Percentiles rank a stretch among this genome's conserved stretches.
Evolutionary conservation across 2,113 vertebrate species (phyloP).

Genomic region (Malurus alboscapulatus): DNA sequence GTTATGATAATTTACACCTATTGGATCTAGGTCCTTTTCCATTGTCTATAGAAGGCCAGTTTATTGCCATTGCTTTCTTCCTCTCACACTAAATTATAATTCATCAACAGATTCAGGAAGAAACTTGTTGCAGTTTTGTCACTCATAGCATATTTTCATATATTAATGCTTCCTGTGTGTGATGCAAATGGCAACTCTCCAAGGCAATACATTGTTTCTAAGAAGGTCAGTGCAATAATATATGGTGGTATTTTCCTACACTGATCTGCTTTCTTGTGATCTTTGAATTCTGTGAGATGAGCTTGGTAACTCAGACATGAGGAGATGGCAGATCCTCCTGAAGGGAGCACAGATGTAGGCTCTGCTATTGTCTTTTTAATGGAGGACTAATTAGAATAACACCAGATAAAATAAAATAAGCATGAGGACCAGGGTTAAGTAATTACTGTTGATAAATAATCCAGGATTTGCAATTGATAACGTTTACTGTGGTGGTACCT

Average conservation of each 20-base stretch:
- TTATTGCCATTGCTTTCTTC: constrained; percentile 6
- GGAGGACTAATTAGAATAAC: not conserved
- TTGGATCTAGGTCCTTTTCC: not conserved
- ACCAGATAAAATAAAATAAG: not conserved
- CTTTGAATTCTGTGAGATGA: not conserved
- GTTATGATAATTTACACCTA: not conserved
- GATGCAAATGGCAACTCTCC: constrained; percentile 36
- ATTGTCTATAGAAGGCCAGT: not conserved
- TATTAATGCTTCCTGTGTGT: constrained; percentile 17
- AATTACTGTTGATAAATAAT: not conserved
- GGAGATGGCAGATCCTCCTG: not conserved
- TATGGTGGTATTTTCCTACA: not conserved
- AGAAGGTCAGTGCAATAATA: constrained; percentile 8
- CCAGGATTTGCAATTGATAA: not conserved
- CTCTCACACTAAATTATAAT: not conserved
- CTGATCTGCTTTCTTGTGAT: constrained; percentile 2
- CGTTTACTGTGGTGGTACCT: not conserved
- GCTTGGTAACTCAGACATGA: not conserved
- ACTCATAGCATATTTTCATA: constrained; percentile 7
- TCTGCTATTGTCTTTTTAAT: not conserved
- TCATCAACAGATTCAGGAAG: constrained; percentile 35
- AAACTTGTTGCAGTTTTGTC: constrained; percentile 3
- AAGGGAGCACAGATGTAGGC: not conserved
- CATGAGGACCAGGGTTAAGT: not conserved
- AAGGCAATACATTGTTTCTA: constrained; percentile 23